Conservation (phyloP, 2,888 invertebrate species). For the Dasypolia templi region DNA sequence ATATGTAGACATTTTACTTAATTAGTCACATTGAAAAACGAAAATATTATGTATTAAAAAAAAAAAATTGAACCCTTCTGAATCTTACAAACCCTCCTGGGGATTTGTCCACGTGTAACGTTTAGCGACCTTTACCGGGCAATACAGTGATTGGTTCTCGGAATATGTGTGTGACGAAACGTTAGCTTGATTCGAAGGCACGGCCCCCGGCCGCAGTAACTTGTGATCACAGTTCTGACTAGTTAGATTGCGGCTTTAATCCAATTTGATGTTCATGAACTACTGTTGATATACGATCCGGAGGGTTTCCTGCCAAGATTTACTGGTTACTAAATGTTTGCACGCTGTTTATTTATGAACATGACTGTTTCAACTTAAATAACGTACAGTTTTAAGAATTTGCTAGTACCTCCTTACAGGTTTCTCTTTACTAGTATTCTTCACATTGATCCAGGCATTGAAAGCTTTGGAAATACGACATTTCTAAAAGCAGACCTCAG, state of each 20-base stretch:
- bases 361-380: slow-evolving; percentile 18
- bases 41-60: slow-evolving; percentile 1
- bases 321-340: slow-evolving; percentile 62
- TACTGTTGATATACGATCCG: slow-evolving; percentile 73
- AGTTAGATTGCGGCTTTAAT: slow-evolving; percentile 79
- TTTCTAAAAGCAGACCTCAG: slow-evolving; percentile 14
- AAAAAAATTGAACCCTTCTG: too few species aligned
- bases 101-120: slow-evolving; percentile 19
- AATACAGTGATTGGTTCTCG: slow-evolving; percentile 40
- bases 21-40: neutral
- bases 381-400: slow-evolving; percentile 20
- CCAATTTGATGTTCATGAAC: slow-evolving; percentile 77
- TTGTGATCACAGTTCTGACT: slow-evolving; percentile 74
- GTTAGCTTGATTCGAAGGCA: slow-evolving; percentile 58
- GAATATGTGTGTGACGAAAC: slow-evolving; percentile 58
- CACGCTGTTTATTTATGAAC: slow-evolving; percentile 50
- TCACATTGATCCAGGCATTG: neutral
- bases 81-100: neutral
- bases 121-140: slow-evolving; percentile 19
- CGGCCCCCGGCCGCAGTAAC: slow-evolving; percentile 68
- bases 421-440: slow-evolving; percentile 15
- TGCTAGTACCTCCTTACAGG: neutral
- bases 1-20: neutral
- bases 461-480: slow-evolving; percentile 15
- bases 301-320: slow-evolving; percentile 64